Evolutionary conservation across 1,140 invertebrate species (phyloP), one percentile per base, ranked within the genome.

Genomic region (Brachionus manjavacas): DNA sequence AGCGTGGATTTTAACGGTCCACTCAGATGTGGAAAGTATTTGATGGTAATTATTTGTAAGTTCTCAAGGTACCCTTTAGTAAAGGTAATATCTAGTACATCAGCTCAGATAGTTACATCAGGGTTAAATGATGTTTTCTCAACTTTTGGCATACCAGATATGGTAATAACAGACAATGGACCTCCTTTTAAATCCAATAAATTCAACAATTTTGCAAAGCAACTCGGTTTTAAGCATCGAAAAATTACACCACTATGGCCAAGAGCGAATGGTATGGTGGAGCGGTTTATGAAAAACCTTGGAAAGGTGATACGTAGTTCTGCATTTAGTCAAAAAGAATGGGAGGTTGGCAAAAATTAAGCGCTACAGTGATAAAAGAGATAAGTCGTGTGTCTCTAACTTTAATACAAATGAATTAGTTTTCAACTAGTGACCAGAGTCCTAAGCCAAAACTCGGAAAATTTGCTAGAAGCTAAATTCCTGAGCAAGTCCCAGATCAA

Each of bases 61-160:
- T 87, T 86, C 31, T 87, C 87, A 7, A 52, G 86, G 72, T 88
- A 87, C 74, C 86, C 87, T 8, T 84, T 86, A 4, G 86, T 87
- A 11, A 86, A 87, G 83, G 81, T 85, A 14, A 81, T 86, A 9
- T 68, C 14, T 20, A 81, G 70, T 25, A 85, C 85, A 66, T 81
- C 84, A 35, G 72, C 46, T 25, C 79, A 86, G 83, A 64, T 46
- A 83, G 66, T 76, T 74, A 39, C 84, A 76, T 25, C 60, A 79
- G 28, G 76, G 81, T 55, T 86, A 20, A 23, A 83, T 46, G 39
- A 14, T 52, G 84, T 85, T 6, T 86, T 86, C 74, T 83, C 85
- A 14, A 86, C 46, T 43, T 83, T 83, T 74, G 85, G 85, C 25
- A 80, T 70, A 46, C 86, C 85, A 43, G 66, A 28, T 28, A 84